Evolutionary conservation across 2,888 invertebrate genomes (phyloP).

Genomic region (Villa cingulata): DNA sequence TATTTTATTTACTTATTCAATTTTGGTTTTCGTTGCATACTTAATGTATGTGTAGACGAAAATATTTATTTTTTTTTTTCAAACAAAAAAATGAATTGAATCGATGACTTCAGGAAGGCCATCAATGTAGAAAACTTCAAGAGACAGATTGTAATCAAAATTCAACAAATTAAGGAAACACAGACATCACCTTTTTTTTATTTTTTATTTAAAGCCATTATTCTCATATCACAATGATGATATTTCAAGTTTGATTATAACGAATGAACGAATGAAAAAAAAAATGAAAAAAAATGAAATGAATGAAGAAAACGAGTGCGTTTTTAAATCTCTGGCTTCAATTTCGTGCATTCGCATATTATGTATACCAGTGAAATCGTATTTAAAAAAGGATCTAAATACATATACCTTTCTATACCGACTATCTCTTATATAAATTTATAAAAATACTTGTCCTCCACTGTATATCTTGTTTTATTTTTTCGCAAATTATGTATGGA

Average conservation of each 20-base stretch:
- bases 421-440: too few relatives aligned
- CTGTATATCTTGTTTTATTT: too few relatives aligned
- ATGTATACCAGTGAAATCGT: too few relatives aligned
- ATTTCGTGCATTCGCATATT: too few relatives aligned
- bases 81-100: background rate
- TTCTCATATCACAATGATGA: background rate
- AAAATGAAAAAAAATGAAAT: background rate
- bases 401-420: too few relatives aligned
- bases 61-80: background rate
- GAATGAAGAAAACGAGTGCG: too few relatives aligned
- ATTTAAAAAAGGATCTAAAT: too few relatives aligned
- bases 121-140: conserved; percentile 1
- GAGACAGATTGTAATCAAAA: conserved; percentile 23
- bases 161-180: conserved; percentile 23
- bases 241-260: background rate
- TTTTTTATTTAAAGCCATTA: too few relatives aligned
- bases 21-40: background rate
- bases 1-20: too few relatives aligned
- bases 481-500: conserved; percentile 20
- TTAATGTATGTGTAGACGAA: background rate
- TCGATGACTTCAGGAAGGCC: background rate
- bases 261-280: background rate
- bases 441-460: conserved; percentile 5
- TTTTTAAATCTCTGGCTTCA: too few relatives aligned
- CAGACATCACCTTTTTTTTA: conserved; percentile 21